Base-by-base conservation (phyloP, 2,888 invertebrate genomes). In the Acanthosepion lycidas region DNA sequence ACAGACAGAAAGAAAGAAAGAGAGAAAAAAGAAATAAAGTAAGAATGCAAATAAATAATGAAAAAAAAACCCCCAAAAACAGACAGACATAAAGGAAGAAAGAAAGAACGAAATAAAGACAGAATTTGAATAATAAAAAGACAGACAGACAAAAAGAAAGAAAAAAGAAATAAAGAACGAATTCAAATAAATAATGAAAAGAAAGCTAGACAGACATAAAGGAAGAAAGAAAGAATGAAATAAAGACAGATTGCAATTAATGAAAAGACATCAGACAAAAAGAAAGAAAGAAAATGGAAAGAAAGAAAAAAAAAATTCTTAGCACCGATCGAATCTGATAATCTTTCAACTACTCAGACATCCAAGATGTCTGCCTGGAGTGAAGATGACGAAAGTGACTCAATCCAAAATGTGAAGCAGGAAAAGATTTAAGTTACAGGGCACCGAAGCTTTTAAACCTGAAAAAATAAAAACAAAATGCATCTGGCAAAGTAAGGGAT, bases 321-420 rank as follows among this genome's bases (percentile, higher is more conserved):
- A n/a, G 78, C 78, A 78, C 78, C n/a, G 18, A 78, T 78, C 78
- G 78, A 78, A 78, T 78, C n/a, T 78, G 78, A 78, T 78, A 78
- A 78, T 78, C 78, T 78, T 78, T 15, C 15, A 78, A 18, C 15
- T 78, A 33, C n/a, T 78, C 78, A 78, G n/a, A 78, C 78, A 78
- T 64, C 64, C 15, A 78, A 78, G 78, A 78, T 78, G 42, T 42
- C 33, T 33, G 78, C 78, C 78, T n/a, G 5, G 15, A 78, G 78
- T 78, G n/a, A 78, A n/a, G 33, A n/a, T n/a, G 33, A 78, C n/a
- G 15, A 78, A n/a, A n/a, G 78, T 78, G 9, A 33, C n/a, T 78
- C 15, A 78, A 78, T n/a, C n/a, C 33, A n/a, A 15, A 28, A 1
- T 28, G 78, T 8, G 3, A 78, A n/a, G n/a, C 33, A 78, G 15